Percentiles rank a stretch among this genome's conserved stretches.
These are phyloP conservation scores for Hemithea aestivaria DNA, from an alignment of 2,888 invertebrate species.

Conservation along the genomic window DNA sequence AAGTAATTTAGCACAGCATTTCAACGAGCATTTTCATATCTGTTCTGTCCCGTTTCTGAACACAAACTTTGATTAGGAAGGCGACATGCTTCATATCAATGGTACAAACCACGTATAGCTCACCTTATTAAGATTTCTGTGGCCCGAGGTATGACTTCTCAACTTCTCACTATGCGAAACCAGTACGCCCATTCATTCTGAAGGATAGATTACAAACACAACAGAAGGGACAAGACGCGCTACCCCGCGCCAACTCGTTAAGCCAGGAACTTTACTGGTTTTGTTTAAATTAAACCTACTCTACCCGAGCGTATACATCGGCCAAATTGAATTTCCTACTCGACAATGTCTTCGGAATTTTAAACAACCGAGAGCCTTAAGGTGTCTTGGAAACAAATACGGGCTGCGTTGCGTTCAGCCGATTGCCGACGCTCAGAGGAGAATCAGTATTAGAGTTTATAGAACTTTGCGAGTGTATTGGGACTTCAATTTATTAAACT, in stretches of 20 bases:
- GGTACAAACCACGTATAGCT: too few relatives aligned
- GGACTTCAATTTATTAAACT: too few relatives aligned
- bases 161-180: constrained; percentile 12
- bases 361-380: constrained; percentile 29
- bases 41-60: too few relatives aligned
- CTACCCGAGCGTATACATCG: constrained; percentile 30
- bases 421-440: neutral
- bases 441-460: constrained; percentile 4
- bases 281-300: constrained; percentile 50
- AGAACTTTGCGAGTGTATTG: too few relatives aligned
- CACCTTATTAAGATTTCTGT: too few relatives aligned
- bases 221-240: constrained; percentile 33
- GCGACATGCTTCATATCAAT: too few relatives aligned
- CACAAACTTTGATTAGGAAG: too few relatives aligned
- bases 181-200: constrained; percentile 10
- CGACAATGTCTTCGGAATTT: constrained; percentile 32
- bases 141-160: too few relatives aligned
- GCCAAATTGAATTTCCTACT: constrained; percentile 42
- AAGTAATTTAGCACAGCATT: too few relatives aligned
- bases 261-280: constrained; percentile 46
- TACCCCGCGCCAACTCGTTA: constrained; percentile 39
- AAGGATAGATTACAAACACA: constrained; percentile 39
- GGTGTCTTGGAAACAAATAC: constrained; percentile 30
- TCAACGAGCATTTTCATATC: too few relatives aligned
- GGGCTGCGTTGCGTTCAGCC: constrained; percentile 19